Percentiles rank a stretch among this genome's conserved stretches.
Conservation (phyloP, 1,140 invertebrate genomes). For the Proales similis region DNA sequence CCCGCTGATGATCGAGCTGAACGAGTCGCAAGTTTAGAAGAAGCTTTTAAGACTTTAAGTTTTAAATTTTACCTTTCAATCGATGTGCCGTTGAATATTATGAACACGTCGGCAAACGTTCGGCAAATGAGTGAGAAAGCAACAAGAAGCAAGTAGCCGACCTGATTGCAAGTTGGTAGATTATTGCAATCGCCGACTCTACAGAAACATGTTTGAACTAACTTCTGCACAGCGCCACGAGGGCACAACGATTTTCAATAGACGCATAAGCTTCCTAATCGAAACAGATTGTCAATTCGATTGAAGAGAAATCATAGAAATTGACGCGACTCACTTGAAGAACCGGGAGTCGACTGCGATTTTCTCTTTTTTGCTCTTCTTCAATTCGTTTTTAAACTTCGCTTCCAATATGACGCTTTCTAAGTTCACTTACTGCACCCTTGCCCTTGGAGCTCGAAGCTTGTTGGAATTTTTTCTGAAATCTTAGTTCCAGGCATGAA, state of each 20-base stretch:
- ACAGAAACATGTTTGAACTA: conserved; percentile 10
- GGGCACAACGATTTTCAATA: conserved; percentile 77
- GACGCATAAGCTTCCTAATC: conserved; percentile 61
- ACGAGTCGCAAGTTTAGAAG: conserved; percentile 50
- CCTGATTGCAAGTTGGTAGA: background rate
- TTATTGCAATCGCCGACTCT: background rate
- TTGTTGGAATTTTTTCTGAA: too few species aligned
- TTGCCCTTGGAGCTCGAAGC: too few species aligned
- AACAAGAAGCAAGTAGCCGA: conserved; percentile 65
- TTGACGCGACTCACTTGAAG: background rate
- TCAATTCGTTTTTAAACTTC: too few species aligned
- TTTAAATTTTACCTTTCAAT: conserved; percentile 70
- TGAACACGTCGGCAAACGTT: conserved; percentile 90
- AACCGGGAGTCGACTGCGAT: conserved; percentile 25
- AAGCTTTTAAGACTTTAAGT: background rate
- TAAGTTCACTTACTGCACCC: too few species aligned
- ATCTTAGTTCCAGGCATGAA: too few species aligned
- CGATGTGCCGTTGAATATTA: conserved; percentile 83
- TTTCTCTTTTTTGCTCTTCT: conserved; percentile 31
- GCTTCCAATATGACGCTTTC: too few species aligned
- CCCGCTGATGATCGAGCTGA: conserved; percentile 82
- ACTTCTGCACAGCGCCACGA: conserved; percentile 57
- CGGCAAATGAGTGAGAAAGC: conserved; percentile 72
- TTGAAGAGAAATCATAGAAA: background rate
- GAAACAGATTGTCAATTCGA: background rate